Base-by-base conservation (phyloP, 2,113 vertebrate genomes). In the Siniperca knerii region DNA sequence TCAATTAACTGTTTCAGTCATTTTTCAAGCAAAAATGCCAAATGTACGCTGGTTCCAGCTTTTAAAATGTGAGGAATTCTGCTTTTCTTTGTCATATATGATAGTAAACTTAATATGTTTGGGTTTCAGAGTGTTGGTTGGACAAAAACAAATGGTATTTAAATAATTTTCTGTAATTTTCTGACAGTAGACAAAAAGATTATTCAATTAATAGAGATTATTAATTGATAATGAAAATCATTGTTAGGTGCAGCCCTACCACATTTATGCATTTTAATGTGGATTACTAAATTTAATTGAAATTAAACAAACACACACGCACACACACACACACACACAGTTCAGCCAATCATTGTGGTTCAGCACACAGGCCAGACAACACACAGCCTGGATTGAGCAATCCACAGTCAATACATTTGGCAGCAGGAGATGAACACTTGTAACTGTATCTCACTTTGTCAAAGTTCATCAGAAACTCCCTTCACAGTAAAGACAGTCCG, bases 311-410 rank as follows among this genome's bases (percentile, higher is more conserved):
- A 44, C 42, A 44, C 42, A 44, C 42, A 44, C 42, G 3, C 42
- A 46, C 40, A 42, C 40, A 42, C 40, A 44, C 42, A 44, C 11
- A 23, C 0, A 62, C 6, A 33, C 25, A 15, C 20, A 42, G 29
- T n/a, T 42, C 23, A 25, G 12, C 23, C 6, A 2, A 35, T 35
- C 21, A 42, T 4, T 58, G 2, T 8, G 57, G 57, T 33, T 75
- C 57, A 60, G 52, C 21, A 25, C 13, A 42, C 23, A 55, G 48
- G 35, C 16, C 37, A 48, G 37, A 68, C 21, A 15, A 12, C 66
- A 77, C 52, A 68, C 77, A 78, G 64, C 25, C 40, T 6, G 37
- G 8, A 37, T 25, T 70, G 55, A 33, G n/a, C 6, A 67, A 78
- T 13, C 10, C 25, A 46, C 11, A 8, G 15, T 62, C 42, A 33